phyloP scores from a whole-genome alignment of 2,113 vertebrate genomes.

The Synodontis membranacea region DNA sequence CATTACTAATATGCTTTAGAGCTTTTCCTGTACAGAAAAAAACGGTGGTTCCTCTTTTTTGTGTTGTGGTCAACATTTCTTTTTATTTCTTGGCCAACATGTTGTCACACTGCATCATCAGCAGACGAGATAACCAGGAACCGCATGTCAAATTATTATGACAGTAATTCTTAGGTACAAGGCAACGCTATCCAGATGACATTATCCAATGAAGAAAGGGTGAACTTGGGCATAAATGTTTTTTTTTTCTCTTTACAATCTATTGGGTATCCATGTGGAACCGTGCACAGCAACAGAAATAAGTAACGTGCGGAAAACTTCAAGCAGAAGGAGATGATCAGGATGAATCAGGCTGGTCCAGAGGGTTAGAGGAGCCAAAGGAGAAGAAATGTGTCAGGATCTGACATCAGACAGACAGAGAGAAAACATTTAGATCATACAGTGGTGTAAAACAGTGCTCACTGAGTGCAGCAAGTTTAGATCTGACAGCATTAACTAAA shows the following conservation, averaged over 20 bases:
- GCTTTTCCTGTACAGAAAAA: not conserved
- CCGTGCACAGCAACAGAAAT: not conserved
- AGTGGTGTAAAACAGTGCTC: not conserved
- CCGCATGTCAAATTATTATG: not conserved
- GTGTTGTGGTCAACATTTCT: constrained; percentile 6
- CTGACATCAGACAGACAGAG: not conserved
- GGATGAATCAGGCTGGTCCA: not conserved
- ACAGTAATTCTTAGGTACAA: not conserved
- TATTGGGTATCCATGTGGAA: not conserved
- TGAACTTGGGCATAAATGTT: not conserved
- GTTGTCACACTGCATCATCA: not conserved
- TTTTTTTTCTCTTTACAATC: too few relatives aligned
- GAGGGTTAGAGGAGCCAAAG: not conserved
- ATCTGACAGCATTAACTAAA: not conserved
- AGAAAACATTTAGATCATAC: not conserved
- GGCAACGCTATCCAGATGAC: not conserved
- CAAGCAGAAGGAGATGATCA: not conserved
- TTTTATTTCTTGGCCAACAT: constrained; percentile 14
- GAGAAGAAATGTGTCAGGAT: not conserved
- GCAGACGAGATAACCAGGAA: not conserved
- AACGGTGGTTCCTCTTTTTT: constrained; percentile 29
- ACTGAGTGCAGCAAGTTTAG: not conserved
- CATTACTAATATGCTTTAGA: not conserved
- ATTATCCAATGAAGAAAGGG: not conserved
- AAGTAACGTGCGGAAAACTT: not conserved